phyloP scores from a whole-genome alignment of 1,140 invertebrate genomes.

The Calephelis nemesis region DNA sequence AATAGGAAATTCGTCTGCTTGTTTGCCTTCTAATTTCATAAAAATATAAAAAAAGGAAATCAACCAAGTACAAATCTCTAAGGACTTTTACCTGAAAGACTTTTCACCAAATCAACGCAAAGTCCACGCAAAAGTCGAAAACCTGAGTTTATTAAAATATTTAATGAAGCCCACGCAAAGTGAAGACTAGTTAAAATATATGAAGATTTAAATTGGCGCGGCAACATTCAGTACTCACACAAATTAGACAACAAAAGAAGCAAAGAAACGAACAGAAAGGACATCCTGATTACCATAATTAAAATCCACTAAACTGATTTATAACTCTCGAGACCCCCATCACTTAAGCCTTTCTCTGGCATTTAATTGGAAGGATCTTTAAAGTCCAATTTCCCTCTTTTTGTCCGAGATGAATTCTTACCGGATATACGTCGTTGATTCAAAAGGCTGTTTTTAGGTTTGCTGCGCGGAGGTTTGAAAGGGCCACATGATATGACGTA shows the following conservation, averaged over 20 bases:
- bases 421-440: slow-evolving; percentile 60
- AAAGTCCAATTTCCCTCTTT: slow-evolving; percentile 61
- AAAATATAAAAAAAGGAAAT: too few species aligned
- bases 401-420: slow-evolving; percentile 49
- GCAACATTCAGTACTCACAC: slow-evolving; percentile 39
- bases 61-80: too few species aligned
- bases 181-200: too few species aligned
- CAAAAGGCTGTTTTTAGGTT: slow-evolving; percentile 64
- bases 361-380: slow-evolving; percentile 70
- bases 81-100: too few species aligned
- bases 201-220: slow-evolving; percentile 38
- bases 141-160: too few species aligned
- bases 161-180: too few species aligned
- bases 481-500: slow-evolving; percentile 67
- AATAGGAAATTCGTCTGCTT: too few species aligned
- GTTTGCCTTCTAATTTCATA: too few species aligned
- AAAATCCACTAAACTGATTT: slow-evolving; percentile 73
- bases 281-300: slow-evolving; percentile 75
- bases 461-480: slow-evolving; percentile 51
- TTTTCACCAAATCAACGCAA: too few species aligned
- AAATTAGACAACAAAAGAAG: slow-evolving; percentile 61
- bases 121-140: too few species aligned
- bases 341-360: slow-evolving; percentile 61
- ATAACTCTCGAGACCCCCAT: slow-evolving; percentile 62
- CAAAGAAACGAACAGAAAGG: slow-evolving; percentile 50